phyloP scores from a whole-genome alignment of 2,888 invertebrate species.

The Troides oblongomaculatus region DNA sequence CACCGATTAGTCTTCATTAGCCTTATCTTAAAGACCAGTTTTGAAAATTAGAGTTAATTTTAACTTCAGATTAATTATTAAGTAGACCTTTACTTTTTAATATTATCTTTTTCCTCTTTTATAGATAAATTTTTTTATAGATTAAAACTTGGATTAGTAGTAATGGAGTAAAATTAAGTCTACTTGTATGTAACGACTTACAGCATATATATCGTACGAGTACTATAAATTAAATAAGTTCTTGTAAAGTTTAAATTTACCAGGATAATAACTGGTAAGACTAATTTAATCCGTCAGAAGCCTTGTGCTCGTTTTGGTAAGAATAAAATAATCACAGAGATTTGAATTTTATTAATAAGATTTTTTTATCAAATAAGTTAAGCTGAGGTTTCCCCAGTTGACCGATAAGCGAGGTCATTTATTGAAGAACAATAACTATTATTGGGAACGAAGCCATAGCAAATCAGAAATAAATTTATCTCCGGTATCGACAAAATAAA shows the following conservation, averaged over 20 bases:
- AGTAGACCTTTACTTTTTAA: background rate
- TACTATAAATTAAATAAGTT: background rate
- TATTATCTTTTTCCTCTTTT: no score
- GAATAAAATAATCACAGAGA: conserved; percentile 27
- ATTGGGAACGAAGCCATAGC: background rate
- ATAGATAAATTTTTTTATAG: no score
- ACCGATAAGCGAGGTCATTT: conserved; percentile 30
- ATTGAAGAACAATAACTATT: conserved; percentile 9
- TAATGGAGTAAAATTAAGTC: no score
- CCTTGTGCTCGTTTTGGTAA: conserved; percentile 32
- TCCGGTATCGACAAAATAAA: background rate
- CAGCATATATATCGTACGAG: background rate
- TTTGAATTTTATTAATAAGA: conserved; percentile 27
- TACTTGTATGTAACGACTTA: background rate
- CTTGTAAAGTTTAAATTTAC: background rate
- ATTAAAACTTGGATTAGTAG: no score
- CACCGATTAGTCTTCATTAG: background rate
- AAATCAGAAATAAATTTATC: background rate
- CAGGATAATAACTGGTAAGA: conserved; percentile 3
- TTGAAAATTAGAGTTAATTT: background rate
- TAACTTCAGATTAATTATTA: background rate
- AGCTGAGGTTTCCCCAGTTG: conserved; percentile 30
- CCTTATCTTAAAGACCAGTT: background rate
- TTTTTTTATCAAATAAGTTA: conserved; percentile 27
- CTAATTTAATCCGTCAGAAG: conserved; percentile 21